Base-by-base conservation (phyloP, 1,140 invertebrate genomes). In the Bombus superbus region DNA sequence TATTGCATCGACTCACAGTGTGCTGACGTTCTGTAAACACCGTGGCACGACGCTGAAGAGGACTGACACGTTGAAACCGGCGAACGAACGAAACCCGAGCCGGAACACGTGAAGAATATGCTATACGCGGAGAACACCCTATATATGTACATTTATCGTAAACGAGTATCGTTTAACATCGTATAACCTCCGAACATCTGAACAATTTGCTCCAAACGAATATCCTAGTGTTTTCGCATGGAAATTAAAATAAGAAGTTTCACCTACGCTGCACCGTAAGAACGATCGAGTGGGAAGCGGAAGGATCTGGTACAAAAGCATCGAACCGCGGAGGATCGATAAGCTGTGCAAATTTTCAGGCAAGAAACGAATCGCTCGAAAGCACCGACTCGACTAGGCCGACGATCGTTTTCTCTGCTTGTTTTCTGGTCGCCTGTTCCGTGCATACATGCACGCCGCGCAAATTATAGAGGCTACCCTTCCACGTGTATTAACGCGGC, bases 391-490 rank as follows among this genome's bases (percentile, higher is more conserved):
- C 59, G 81, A 89, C 85, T 90, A 76, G n/a, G 40, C 57, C 59
- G 40, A 32, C 68, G 32, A 77, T 86, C 66, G 53, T 78, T 81
- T 40, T 66, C 84, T 25, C 59, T 59, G 84, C 77, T 78, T 81
- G 88, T 82, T 87, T 85, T 87, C 78, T 82, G 81, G 32, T 88
- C 76, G 81, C 47, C 77, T 38, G 64, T 42, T 42, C 15, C 59
- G 9, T 64, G 18, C 40, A 74, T 64, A 62, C 64, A 59, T 57
- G 40, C 83, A 68, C 69, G 18, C 22, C 15, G 28, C 71, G 40
- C 69, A 68, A 89, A 84, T 89, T 81, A 88, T 62, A 77, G 28
- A 25, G 59, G 68, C 38, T 69, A 83, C 78, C 73, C 87, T 89
- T 88, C 74, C 77, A 53, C 66, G 59, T 71, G 42, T 64, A 80